phyloP scores from a whole-genome alignment of 2,888 invertebrate species.

The Diarsia rubi region DNA sequence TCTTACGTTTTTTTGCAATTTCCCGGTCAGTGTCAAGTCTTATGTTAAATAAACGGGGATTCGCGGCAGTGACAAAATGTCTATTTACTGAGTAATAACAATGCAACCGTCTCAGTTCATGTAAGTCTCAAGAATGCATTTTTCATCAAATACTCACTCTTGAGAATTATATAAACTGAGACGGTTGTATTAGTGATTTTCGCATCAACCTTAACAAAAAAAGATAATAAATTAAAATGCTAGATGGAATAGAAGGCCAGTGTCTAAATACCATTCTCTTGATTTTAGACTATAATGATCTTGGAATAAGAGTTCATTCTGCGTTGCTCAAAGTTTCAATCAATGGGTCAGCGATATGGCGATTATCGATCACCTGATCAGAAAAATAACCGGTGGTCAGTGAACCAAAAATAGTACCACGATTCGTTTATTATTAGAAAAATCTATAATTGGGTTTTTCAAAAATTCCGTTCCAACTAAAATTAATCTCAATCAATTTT shows the following conservation, averaged over 20 bases:
- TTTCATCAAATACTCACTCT: too few species aligned
- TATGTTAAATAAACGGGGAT: too few species aligned
- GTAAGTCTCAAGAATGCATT: too few species aligned
- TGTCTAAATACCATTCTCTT: not conserved
- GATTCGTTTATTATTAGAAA: not conserved
- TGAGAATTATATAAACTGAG: too few species aligned
- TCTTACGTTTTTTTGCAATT: too few species aligned
- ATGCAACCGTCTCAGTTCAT: too few species aligned
- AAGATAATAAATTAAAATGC: not conserved
- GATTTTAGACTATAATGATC: not conserved
- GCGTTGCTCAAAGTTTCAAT: not conserved
- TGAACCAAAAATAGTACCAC: not conserved
- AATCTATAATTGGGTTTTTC: not conserved
- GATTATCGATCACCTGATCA: not conserved
- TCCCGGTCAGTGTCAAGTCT: too few species aligned
- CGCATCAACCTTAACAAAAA: too few species aligned
- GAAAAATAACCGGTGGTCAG: not conserved
- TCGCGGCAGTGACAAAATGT: too few species aligned
- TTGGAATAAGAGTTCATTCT: conserved; percentile 1
- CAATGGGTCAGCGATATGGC: not conserved
- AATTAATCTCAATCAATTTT: not conserved
- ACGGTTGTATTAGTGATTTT: too few species aligned
- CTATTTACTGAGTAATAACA: too few species aligned
- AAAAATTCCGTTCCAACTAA: not conserved
- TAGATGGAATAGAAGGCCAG: not conserved